Percentiles rank a stretch among this genome's conserved stretches.
These are phyloP conservation scores for Hyles vespertilio DNA, from an alignment of 1,140 invertebrate species.

Conservation along the genomic window DNA sequence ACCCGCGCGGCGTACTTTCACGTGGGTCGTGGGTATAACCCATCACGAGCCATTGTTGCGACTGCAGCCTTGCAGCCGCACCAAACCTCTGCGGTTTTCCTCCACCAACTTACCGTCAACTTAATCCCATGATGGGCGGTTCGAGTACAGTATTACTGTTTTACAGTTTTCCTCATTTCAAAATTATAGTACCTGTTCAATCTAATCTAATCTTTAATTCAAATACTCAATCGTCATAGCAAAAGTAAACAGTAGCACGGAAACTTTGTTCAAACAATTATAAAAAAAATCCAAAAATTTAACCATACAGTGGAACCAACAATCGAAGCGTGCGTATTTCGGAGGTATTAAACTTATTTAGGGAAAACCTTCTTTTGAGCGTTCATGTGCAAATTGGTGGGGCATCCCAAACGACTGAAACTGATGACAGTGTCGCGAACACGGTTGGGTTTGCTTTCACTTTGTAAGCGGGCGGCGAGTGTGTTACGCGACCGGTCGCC, in stretches of 20 bases:
- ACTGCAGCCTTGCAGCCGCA: slow-evolving; percentile 4
- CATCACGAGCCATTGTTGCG: slow-evolving; percentile 15
- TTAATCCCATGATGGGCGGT: not conserved
- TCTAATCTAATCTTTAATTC: too few relatives aligned
- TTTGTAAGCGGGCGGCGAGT: slow-evolving; percentile 6
- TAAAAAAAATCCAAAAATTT: too few relatives aligned
- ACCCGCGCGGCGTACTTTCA: slow-evolving; percentile 37
- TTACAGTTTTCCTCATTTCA: slow-evolving; percentile 4
- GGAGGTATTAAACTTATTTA: not conserved
- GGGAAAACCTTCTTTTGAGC: not conserved
- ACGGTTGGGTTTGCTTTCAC: slow-evolving; percentile 29
- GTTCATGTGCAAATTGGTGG: not conserved
- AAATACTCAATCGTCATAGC: not conserved
- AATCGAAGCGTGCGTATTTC: too few relatives aligned
- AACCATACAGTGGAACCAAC: too few relatives aligned
- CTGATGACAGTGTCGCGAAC: not conserved
- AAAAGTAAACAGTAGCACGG: not conserved
- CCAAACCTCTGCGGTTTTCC: slow-evolving; percentile 40
- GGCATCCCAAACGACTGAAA: not conserved
- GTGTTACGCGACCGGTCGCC: slow-evolving; percentile 18
- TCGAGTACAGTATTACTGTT: slow-evolving; percentile 4
- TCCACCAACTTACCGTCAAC: slow-evolving; percentile 4
- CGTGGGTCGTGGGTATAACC: slow-evolving; percentile 51
- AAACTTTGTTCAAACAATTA: too few relatives aligned
- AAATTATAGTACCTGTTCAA: not conserved